Evolutionary conservation across 2,888 invertebrate genomes (phyloP), one percentile per base, ranked within the genome.

Genomic region (Augochlorella aurata): DNA sequence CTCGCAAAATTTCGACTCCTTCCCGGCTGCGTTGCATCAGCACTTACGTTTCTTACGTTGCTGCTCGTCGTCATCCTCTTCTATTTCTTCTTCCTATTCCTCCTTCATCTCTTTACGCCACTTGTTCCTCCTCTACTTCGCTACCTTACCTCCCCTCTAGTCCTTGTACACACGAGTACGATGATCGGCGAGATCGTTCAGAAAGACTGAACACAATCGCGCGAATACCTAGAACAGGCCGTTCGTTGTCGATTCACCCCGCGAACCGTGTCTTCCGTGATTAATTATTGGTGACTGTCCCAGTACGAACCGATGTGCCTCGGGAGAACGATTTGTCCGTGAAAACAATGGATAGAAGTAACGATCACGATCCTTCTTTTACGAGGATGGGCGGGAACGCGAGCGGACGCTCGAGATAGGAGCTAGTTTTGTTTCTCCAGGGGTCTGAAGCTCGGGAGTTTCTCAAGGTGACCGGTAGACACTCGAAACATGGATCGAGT

Each of bases 1-100:
- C 88, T 88, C 88, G 88, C 87, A 87, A 83, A 77, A 78, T 84
- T 83, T 82, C 78, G 77, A 82, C 77, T 71, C 76, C 49, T 61
- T 77, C 74, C 71, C 78, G 72, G 73, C n/a, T 50, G 52, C 67
- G 61, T 61, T 58, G 47, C 74, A 24, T 52, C 74, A 63, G 61
- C 81, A 69, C 67, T 44, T 49, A 12, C 61, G 71, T 61, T 58
- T 77, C 66, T 21, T 38, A 24, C 18, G 9, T 18, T 18, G 29
- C 18, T 38, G 24, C 10, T 38, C 24, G 67, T 52, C 8, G 16
- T 24, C 44, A 0, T 52, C 29, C 49, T 70, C 18, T 18, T 29
- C 63, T 16, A 16, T 12, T 58, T 9, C 21, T 73, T 24, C 9
- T 4, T 18, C 52, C 52, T 29, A 45, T 18, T 5, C 52, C 61